phyloP scores from a whole-genome alignment of 2,888 invertebrate species.

The Lithophane socia region DNA sequence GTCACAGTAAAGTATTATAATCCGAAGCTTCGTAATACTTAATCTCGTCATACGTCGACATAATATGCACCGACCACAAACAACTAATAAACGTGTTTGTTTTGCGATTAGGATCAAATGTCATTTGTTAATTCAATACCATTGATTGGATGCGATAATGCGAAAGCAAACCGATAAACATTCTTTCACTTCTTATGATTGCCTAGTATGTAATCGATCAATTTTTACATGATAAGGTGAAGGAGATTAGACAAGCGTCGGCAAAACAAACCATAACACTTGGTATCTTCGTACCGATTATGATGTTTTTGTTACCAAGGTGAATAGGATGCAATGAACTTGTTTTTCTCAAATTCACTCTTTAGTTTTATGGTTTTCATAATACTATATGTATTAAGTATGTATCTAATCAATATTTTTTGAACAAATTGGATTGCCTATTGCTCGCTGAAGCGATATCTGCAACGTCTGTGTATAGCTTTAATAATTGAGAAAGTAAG shows the following conservation, averaged over 20 bases:
- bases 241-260: constrained; percentile 21
- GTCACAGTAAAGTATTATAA: constrained; percentile 51
- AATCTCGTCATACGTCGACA: constrained; percentile 29
- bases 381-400: background rate
- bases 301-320: constrained; percentile 26
- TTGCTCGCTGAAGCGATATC: constrained; percentile 4
- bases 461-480: constrained; percentile 28
- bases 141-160: constrained; percentile 48
- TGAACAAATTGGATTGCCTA: background rate
- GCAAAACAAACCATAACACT: constrained; percentile 22
- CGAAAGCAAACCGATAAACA: constrained; percentile 44
- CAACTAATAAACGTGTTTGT: constrained; percentile 49
- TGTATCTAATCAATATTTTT: background rate
- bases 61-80: constrained; percentile 27
- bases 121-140: constrained; percentile 51
- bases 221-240: constrained; percentile 27
- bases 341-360: constrained; percentile 15
- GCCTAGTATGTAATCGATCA: constrained; percentile 36
- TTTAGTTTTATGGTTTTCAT: background rate
- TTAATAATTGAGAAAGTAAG: constrained; percentile 34
- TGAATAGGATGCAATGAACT: constrained; percentile 3
- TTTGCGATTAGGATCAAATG: constrained; percentile 58
- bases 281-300: constrained; percentile 7
- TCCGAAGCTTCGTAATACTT: constrained; percentile 42
- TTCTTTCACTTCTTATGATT: constrained; percentile 45